Percentiles rank a stretch among this genome's conserved stretches.
phyloP scores from a whole-genome alignment of 2,797 vertebrate species.

The Coranthus polyacanthus region DNA sequence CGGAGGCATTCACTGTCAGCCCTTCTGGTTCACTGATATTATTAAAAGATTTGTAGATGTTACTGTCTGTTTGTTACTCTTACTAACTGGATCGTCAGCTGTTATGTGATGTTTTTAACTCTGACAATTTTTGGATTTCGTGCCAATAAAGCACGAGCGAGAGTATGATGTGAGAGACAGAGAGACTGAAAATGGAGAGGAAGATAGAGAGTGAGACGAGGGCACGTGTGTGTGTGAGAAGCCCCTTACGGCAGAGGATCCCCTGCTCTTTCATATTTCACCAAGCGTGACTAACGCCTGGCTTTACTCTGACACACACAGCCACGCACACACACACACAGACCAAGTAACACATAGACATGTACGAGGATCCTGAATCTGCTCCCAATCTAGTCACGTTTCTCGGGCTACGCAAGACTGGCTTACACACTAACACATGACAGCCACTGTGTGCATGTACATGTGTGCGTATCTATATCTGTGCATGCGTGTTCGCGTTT shows the following conservation, averaged over 20 bases:
- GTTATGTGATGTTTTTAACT: slow-evolving; percentile 17
- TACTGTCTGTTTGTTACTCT: too few relatives aligned
- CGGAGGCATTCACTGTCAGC: too few relatives aligned
- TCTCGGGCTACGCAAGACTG: slow-evolving; percentile 72
- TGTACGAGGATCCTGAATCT: slow-evolving; percentile 67
- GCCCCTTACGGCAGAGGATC: slow-evolving; percentile 81
- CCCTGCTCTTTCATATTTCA: slow-evolving; percentile 80
- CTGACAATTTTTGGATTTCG: slow-evolving; percentile 31
- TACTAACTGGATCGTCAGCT: slow-evolving; percentile 44
- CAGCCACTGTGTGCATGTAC: slow-evolving; percentile 47
- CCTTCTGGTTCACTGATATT: too few relatives aligned
- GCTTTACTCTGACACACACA: slow-evolving; percentile 59
- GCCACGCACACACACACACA: slow-evolving; percentile 21
- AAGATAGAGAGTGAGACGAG: slow-evolving; percentile 38
- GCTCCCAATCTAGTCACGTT: slow-evolving; percentile 79
- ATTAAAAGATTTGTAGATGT: too few relatives aligned
- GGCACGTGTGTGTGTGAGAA: slow-evolving; percentile 63
- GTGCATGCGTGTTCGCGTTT: slow-evolving; percentile 21
- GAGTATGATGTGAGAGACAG: slow-evolving; percentile 41
- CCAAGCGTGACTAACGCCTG: slow-evolving; percentile 78
- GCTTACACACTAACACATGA: slow-evolving; percentile 82
- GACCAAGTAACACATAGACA: slow-evolving; percentile 25
- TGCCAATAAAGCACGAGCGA: slow-evolving; percentile 21
- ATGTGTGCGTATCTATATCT: slow-evolving; percentile 4
- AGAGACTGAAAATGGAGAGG: slow-evolving; percentile 36